Conservation (phyloP, 1,140 invertebrate species). For the Plectrocnemia conspersa region DNA sequence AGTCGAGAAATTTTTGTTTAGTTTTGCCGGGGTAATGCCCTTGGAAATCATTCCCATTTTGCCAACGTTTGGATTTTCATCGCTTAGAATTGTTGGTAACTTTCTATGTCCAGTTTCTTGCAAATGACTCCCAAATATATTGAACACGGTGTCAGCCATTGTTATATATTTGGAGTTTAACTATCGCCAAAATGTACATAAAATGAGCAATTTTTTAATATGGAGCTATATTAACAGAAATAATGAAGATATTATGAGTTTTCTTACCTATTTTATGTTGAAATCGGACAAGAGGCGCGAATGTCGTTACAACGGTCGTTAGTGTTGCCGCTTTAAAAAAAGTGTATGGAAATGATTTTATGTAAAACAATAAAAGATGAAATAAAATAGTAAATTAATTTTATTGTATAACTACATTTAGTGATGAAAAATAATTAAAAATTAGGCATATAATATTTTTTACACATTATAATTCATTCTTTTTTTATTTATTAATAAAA, state of each 20-base stretch:
- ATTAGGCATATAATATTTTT: too few relatives aligned
- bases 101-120: slow-evolving; percentile 2
- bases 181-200: neutral
- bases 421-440: too few relatives aligned
- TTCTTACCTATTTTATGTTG: slow-evolving; percentile 1
- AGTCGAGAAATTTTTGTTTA: slow-evolving; percentile 10
- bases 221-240: slow-evolving; percentile 14
- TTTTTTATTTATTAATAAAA: too few relatives aligned
- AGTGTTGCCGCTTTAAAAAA: too few relatives aligned
- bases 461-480: too few relatives aligned
- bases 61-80: slow-evolving; percentile 11
- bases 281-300: neutral
- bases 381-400: too few relatives aligned
- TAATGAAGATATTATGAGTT: neutral
- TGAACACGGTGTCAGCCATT: slow-evolving; percentile 46
- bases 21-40: slow-evolving; percentile 14
- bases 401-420: too few relatives aligned
- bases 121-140: slow-evolving; percentile 45
- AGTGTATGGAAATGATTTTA: too few relatives aligned
- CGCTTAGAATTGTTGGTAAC: slow-evolving; percentile 8
- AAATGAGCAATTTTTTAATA: neutral
- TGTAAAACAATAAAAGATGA: too few relatives aligned
- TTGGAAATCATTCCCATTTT: slow-evolving; percentile 6
- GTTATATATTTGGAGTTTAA: slow-evolving; percentile 3
- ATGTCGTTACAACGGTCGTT: neutral